These are phyloP conservation scores for Lepeophtheirus nordmannii DNA, from an alignment of 2,888 invertebrate species.

Conservation along the genomic window DNA sequence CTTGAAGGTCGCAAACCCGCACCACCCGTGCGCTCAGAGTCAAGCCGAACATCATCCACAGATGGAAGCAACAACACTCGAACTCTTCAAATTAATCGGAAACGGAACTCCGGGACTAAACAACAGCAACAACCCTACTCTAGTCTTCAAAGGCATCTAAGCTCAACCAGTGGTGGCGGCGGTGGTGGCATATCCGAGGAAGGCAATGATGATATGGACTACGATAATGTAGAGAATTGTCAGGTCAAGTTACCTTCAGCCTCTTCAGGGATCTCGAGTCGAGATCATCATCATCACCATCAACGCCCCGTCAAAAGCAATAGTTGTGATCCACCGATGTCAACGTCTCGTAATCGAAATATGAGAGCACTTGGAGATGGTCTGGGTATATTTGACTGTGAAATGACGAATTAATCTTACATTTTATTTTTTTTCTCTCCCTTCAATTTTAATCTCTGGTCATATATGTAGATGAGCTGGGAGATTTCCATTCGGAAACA, in stretches of 20 bases:
- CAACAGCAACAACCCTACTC: slow-evolving; percentile 3
- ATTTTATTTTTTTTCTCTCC: neutral
- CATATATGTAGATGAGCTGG: neutral
- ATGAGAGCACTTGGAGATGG: neutral
- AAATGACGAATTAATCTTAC: neutral
- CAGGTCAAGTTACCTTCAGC: neutral
- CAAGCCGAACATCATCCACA: neutral
- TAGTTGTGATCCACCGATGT: neutral
- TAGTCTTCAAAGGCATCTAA: slow-evolving; percentile 9
- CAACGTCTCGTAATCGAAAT: neutral
- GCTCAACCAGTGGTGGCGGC: neutral
- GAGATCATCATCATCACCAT: neutral
- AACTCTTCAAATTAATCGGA: slow-evolving; percentile 12
- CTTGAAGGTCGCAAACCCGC: slow-evolving; percentile 26
- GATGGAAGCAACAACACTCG: neutral
- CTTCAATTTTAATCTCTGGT: neutral
- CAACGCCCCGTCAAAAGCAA: neutral
- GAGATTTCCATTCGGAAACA: neutral
- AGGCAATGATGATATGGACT: neutral
- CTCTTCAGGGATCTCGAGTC: neutral
- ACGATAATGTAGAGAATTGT: slow-evolving; percentile 22
- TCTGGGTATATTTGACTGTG: neutral
- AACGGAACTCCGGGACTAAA: neutral
- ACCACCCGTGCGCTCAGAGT: slow-evolving; percentile 9
- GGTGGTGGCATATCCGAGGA: neutral